Conservation (phyloP, 2,113 vertebrate genomes). For the Misgurnus anguillicaudatus region DNA sequence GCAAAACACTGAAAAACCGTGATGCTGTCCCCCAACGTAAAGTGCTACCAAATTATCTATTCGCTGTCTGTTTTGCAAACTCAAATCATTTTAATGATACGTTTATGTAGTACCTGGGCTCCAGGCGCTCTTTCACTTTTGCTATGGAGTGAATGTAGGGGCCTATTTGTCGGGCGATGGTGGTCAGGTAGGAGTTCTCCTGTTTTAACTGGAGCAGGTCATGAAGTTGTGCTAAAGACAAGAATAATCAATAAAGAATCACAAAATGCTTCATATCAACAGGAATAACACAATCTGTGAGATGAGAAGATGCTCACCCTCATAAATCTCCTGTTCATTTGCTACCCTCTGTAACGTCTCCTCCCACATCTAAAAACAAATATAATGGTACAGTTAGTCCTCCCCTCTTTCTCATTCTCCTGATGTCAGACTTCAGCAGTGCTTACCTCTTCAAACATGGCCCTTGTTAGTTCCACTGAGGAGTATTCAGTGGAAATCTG, state of each 20-base stretch:
- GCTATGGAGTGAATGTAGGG: conserved; percentile 83
- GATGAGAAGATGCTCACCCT: conserved; percentile 72
- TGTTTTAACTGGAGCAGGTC: conserved; percentile 81
- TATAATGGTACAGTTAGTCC: not conserved
- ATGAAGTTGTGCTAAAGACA: conserved; percentile 78
- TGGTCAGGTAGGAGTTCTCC: conserved; percentile 80
- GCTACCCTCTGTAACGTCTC: conserved; percentile 83
- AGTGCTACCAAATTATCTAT: too few relatives aligned
- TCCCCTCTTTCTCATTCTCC: not conserved
- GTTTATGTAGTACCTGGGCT: conserved; percentile 76
- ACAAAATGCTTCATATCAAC: not conserved
- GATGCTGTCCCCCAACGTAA: too few relatives aligned
- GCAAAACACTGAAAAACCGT: too few relatives aligned
- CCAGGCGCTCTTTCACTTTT: conserved; percentile 83
- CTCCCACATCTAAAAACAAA: conserved; percentile 79
- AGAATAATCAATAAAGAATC: not conserved
- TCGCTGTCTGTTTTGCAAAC: too few relatives aligned
- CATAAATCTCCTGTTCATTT: conserved; percentile 85
- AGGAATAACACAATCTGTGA: not conserved
- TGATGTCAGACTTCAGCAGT: not conserved
- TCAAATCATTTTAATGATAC: not conserved
- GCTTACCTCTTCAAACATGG: conserved; percentile 79
- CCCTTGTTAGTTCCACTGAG: conserved; percentile 74
- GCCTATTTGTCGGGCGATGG: conserved; percentile 81
- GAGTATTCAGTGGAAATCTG: conserved; percentile 76